Conservation (phyloP, 2,797 vertebrate species). For the Pseudochirops corinnae region DNA sequence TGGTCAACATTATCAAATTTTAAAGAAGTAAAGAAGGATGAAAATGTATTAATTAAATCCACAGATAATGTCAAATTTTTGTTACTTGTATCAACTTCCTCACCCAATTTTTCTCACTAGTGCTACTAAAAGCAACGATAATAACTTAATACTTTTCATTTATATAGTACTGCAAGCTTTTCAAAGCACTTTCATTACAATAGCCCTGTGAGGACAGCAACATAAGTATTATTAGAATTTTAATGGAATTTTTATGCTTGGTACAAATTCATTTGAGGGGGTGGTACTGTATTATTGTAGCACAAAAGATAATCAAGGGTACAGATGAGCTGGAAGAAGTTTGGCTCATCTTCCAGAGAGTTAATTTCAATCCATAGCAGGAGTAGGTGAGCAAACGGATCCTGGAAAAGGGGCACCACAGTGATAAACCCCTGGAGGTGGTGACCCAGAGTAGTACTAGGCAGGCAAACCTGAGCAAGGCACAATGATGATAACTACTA, state of each 20-base stretch:
- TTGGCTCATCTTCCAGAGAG: neutral
- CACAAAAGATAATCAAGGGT: neutral
- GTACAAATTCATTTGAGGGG: neutral
- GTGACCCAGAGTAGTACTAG: neutral
- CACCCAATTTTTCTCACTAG: neutral
- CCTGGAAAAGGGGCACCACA: neutral
- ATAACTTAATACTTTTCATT: neutral
- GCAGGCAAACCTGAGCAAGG: neutral
- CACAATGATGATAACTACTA: neutral
- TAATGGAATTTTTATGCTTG: neutral
- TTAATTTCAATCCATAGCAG: neutral
- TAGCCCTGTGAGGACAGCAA: neutral
- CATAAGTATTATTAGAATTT: neutral
- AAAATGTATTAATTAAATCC: neutral
- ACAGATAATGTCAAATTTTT: neutral
- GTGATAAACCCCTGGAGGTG: neutral
- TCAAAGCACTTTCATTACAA: neutral
- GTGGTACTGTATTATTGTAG: neutral
- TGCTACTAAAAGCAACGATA: neutral
- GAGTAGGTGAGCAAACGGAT: neutral
- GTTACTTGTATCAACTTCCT: neutral
- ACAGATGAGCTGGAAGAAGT: neutral
- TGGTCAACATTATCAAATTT: neutral
- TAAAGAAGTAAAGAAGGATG: neutral
- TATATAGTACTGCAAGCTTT: neutral